Percentiles rank a stretch among this genome's conserved stretches.
phyloP scores from a whole-genome alignment of 2,113 vertebrate genomes.

The Prunella himalayana region DNA sequence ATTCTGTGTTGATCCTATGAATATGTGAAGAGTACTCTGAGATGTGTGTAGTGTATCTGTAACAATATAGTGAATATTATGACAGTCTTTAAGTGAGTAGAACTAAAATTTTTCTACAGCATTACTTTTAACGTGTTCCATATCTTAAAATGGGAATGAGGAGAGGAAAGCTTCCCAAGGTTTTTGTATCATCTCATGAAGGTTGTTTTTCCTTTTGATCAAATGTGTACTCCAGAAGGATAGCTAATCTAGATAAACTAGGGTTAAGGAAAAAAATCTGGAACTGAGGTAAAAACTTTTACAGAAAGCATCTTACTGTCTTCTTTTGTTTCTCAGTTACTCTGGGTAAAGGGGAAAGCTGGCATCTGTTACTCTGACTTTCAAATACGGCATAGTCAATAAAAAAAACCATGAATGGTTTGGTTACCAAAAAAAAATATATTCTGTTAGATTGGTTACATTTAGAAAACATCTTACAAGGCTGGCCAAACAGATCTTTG shows the following conservation, averaged over 20 bases:
- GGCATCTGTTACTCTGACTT: neutral
- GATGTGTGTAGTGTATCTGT: neutral
- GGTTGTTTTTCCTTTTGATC: neutral
- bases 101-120: neutral
- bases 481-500: neutral
- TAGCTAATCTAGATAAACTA: neutral
- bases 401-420: neutral
- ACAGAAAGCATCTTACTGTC: neutral
- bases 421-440: neutral
- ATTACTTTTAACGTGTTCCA: neutral
- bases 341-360: fast-evolving
- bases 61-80: neutral
- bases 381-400: neutral
- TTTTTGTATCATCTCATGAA: neutral
- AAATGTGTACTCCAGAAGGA: neutral
- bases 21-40: neutral
- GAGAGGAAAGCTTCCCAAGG: neutral
- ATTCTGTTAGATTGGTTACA: neutral
- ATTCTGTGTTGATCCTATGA: neutral
- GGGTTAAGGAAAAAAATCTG: neutral
- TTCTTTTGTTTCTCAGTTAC: neutral
- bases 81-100: neutral
- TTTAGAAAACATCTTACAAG: neutral
- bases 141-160: neutral
- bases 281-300: neutral